Base-by-base conservation (phyloP, 2,888 invertebrate species). In the Philhelius pedissequus region DNA sequence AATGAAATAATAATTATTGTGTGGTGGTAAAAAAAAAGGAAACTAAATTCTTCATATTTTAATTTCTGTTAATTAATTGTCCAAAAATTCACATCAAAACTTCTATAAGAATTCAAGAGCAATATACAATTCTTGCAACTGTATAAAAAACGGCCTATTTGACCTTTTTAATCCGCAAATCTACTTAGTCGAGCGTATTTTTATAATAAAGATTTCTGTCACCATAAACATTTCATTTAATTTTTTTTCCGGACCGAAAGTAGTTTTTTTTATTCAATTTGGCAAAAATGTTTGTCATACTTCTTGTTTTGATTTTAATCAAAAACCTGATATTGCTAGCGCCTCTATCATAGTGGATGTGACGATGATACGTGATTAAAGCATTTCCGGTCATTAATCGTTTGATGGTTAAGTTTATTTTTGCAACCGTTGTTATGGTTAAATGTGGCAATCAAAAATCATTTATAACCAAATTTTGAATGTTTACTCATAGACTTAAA, bases 311-410 rank as follows among this genome's bases (percentile, higher is more conserved):
- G 54, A 69, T 30, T 58, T 54, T 54, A 6, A 35, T 48, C 43
- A 43, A 35, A 78, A 78, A 68, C 75, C 62, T 58, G 50, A 58
- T 50, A 13, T 58, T 18, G 25, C 25, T 69, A 52, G 60, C 35
- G 48, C 71, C 25, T 22, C 20, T 54, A 0, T 32, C 5, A 54
- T 18, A 30, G 18, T 30, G 35, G 83, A 64, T 83, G 80, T 79
- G 54, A 25, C 66, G 83, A 64, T 83, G 80, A 84, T 60, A 25
- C 66, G 58, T 40, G 60, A 71, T 70, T 68, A 30, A 75, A 80
- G 84, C 54, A 84, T 84, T 84, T 84, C 84, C 84, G 84, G 84
- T 62, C 79, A 60, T 45, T 45, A 70, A 35, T 64, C 45, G 62
- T 30, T 27, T 9, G 76, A 40, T 22, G 9, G 15, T 43, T 25